Evolutionary conservation across 2,797 vertebrate species (phyloP).

Genomic region (Falco naumanni): DNA sequence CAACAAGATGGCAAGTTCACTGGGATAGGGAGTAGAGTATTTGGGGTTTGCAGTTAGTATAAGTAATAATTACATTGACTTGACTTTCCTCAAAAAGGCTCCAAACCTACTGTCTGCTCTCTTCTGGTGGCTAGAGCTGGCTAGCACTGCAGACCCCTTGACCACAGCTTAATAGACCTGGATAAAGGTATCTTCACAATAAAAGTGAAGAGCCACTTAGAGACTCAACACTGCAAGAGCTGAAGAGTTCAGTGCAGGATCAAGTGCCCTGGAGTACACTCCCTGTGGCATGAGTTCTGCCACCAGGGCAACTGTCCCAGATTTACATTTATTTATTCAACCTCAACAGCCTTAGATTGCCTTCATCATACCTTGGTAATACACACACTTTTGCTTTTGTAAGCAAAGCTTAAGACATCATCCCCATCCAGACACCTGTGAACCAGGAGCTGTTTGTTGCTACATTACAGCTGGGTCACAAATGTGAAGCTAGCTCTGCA

Average conservation of each 20-base stretch:
- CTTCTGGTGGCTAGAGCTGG: background rate
- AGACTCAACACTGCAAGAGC: background rate
- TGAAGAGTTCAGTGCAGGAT: background rate
- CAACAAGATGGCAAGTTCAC: background rate
- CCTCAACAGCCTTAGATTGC: background rate
- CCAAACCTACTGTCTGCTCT: background rate
- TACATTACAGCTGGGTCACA: background rate
- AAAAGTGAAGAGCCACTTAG: constrained; percentile 8
- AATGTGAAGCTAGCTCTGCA: background rate
- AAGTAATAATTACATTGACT: background rate
- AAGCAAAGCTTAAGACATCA: background rate
- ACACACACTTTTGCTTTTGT: background rate
- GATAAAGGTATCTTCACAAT: background rate
- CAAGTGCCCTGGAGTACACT: constrained; percentile 2
- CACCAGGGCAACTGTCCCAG: background rate
- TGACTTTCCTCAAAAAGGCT: background rate
- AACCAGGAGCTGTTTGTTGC: background rate
- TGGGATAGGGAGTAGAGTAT: background rate
- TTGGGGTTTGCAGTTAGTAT: background rate
- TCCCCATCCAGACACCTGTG: background rate
- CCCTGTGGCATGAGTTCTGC: background rate
- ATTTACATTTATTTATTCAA: background rate
- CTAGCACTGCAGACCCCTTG: background rate
- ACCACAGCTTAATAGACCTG: background rate
- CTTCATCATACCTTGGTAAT: background rate